Conservation (phyloP, 1,140 invertebrate genomes). For the Lysiphlebus fabarum region DNA sequence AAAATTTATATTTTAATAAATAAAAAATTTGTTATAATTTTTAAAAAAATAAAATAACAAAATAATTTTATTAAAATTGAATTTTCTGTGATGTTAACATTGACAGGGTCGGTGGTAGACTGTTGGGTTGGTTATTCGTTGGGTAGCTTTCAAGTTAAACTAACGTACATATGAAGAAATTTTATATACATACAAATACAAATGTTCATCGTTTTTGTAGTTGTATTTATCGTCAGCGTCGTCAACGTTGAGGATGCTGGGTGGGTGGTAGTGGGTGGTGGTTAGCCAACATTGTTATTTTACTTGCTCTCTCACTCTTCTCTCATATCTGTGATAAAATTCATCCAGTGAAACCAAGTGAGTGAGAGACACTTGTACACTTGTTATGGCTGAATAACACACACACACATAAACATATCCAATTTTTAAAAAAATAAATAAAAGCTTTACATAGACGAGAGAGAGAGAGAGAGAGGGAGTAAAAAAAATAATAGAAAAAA, state of each 20-base stretch:
- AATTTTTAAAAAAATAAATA: too few relatives aligned
- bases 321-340: too few relatives aligned
- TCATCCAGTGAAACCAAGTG: not conserved
- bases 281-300: conserved; percentile 20
- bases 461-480: too few relatives aligned
- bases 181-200: too few relatives aligned
- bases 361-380: not conserved
- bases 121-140: not conserved
- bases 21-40: not conserved
- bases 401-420: too few relatives aligned
- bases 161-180: too few relatives aligned
- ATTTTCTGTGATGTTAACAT: conserved; percentile 2
- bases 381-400: too few relatives aligned
- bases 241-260: conserved; percentile 36
- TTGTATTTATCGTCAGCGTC: conserved; percentile 27
- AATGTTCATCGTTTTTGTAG: too few relatives aligned
- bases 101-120: conserved; percentile 5
- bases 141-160: too few relatives aligned
- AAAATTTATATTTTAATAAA: not conserved
- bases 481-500: too few relatives aligned
- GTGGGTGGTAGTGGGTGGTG: conserved; percentile 29
- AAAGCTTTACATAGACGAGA: too few relatives aligned
- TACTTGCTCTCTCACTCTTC: not conserved
- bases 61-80: not conserved
- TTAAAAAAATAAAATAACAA: not conserved